Conservation (phyloP, 2,113 vertebrate species). For the Sminthopsis crassicaudata region DNA sequence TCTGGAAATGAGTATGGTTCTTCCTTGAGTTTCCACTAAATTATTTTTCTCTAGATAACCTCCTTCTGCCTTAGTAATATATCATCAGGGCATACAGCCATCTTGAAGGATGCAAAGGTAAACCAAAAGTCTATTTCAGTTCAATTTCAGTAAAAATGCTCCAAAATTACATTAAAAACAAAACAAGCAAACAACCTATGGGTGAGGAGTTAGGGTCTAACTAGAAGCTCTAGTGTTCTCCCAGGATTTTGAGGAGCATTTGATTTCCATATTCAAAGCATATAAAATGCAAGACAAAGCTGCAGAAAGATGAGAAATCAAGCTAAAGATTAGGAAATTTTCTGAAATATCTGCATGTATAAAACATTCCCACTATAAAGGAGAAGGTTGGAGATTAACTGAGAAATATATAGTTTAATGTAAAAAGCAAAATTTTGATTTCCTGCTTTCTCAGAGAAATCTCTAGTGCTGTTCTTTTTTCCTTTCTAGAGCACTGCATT, state of each 20-base stretch:
- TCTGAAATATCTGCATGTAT: no score
- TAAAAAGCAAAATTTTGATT: background rate
- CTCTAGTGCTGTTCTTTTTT: background rate
- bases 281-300: background rate
- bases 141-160: no score
- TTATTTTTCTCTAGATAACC: background rate
- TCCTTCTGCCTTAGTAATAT: background rate
- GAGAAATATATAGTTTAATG: background rate
- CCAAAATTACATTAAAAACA: no score
- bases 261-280: background rate
- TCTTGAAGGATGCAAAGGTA: background rate
- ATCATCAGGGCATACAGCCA: background rate
- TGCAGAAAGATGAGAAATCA: background rate
- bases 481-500: background rate
- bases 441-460: background rate
- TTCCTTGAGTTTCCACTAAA: background rate
- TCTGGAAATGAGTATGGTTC: background rate
- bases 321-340: background rate
- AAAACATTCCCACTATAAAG: background rate
- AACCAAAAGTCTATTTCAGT: background rate
- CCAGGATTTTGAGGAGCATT: background rate
- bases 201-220: background rate
- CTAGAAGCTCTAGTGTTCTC: background rate
- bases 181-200: background rate
- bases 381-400: background rate